These are phyloP conservation scores for Fukomys damarensis DNA, from an alignment of 2,113 vertebrate genomes.

Conservation along the genomic window DNA sequence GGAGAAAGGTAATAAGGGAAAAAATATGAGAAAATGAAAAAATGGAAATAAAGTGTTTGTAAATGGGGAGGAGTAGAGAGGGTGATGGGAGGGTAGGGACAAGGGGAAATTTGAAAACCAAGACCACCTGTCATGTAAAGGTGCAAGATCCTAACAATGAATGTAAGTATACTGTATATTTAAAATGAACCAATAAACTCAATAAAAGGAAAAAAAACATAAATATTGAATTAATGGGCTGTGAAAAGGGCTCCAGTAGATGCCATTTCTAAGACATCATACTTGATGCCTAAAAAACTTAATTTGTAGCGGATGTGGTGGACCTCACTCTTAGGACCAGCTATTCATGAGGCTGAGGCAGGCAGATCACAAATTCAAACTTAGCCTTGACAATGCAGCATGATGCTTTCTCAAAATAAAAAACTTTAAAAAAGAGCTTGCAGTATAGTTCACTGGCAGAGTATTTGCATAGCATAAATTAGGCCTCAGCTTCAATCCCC, in stretches of 20 bases:
- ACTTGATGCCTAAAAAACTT: neutral
- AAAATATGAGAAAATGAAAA: no score
- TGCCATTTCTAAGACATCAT: neutral
- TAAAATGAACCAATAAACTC: no score
- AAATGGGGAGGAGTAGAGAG: no score
- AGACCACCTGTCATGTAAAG: no score
- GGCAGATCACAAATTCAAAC: neutral
- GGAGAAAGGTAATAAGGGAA: no score
- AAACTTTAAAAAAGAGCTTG: neutral
- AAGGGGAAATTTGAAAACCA: no score
- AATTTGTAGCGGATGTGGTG: neutral
- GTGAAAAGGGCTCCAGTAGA: neutral
- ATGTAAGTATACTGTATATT: no score
- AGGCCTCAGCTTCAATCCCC: neutral
- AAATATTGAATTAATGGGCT: neutral
- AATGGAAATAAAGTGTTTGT: no score
- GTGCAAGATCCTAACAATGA: no score
- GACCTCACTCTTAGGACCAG: neutral
- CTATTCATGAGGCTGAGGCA: neutral
- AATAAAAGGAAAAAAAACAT: no score
- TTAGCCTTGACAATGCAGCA: neutral
- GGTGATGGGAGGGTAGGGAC: no score
- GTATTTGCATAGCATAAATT: neutral
- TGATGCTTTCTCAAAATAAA: neutral
- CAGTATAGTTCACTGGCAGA: neutral